These are phyloP conservation scores for Rugalucina vietnamica DNA, from an alignment of 2,888 invertebrate species.

Conservation along the genomic window DNA sequence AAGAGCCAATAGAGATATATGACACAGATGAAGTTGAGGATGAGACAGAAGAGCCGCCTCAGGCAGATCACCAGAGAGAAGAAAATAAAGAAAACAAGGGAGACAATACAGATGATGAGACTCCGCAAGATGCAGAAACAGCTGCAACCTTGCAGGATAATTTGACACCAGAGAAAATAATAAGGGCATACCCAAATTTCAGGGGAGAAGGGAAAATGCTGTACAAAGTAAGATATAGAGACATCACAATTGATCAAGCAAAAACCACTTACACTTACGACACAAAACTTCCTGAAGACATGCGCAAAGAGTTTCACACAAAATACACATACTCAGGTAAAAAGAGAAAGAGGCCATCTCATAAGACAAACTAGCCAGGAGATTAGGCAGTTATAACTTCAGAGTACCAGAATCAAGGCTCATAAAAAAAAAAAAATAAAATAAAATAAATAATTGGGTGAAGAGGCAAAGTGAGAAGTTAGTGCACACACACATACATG, in stretches of 20 bases:
- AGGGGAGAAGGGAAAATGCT: neutral
- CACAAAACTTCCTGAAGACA: constrained; percentile 3
- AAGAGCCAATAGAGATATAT: constrained; percentile 10
- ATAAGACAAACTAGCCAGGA: neutral
- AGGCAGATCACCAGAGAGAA: neutral
- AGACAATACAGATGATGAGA: neutral
- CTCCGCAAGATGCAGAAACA: neutral
- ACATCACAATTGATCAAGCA: neutral
- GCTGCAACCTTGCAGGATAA: neutral
- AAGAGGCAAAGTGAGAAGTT: too few species aligned
- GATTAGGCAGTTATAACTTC: neutral
- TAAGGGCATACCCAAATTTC: neutral
- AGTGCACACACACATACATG: neutral
- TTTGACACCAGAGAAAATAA: neutral
- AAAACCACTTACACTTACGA: neutral
- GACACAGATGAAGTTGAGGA: neutral
- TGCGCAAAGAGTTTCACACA: constrained; percentile 10
- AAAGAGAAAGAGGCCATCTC: neutral
- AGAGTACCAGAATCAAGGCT: too few species aligned
- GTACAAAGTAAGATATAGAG: neutral
- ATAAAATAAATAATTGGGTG: neutral
- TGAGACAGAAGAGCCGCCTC: neutral
- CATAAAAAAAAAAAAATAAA: neutral
- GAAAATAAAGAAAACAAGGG: neutral
- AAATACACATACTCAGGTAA: constrained; percentile 21